Conservation (phyloP, 2,888 invertebrate species). For the Taphrorychus bicolor region DNA sequence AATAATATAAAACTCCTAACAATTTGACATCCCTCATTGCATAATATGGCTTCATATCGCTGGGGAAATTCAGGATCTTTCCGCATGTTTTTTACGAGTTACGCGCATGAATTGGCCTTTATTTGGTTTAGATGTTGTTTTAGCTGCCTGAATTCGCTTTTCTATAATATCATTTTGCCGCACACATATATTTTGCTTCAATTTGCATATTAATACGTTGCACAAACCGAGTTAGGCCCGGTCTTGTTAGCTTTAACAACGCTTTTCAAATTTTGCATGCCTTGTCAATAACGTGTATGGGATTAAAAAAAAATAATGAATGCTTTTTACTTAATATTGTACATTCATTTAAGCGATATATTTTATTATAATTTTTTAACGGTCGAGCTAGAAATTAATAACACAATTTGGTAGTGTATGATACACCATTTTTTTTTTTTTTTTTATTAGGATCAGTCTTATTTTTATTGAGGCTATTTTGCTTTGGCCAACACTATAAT, state of each 20-base stretch:
- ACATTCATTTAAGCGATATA: background rate
- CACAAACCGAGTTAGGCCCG: background rate
- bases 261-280: background rate
- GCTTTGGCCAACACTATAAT: background rate
- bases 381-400: too few relatives aligned
- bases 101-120: slow-evolving; percentile 1
- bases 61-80: background rate
- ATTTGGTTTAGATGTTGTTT: slow-evolving; percentile 3
- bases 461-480: background rate
- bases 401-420: background rate
- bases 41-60: slow-evolving; percentile 55
- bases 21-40: slow-evolving; percentile 55
- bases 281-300: background rate
- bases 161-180: background rate
- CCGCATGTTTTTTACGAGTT: slow-evolving; percentile 3
- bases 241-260: background rate
- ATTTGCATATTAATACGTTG: slow-evolving; percentile 8
- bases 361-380: too few relatives aligned
- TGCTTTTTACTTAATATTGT: background rate
- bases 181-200: slow-evolving; percentile 6
- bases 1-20: slow-evolving; percentile 35
- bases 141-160: background rate
- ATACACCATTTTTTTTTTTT: background rate
- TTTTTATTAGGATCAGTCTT: background rate
- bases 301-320: too few relatives aligned